Evolutionary conservation across 2,113 vertebrate genomes (phyloP), one percentile per base, ranked within the genome.

Genomic region (Ptilorrhoa leucosticta): DNA sequence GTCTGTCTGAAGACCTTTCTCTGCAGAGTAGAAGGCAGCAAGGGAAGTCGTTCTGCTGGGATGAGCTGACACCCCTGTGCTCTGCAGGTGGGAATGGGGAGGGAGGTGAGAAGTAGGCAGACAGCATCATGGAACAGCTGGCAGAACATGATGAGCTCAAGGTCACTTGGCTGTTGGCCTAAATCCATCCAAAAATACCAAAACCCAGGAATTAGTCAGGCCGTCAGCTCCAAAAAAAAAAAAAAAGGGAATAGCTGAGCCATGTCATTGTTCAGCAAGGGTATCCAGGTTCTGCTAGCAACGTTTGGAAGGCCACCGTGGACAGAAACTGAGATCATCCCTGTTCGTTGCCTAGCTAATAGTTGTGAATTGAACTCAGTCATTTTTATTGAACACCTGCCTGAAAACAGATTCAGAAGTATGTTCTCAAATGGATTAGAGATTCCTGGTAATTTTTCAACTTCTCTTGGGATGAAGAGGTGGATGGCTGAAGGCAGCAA

Each of bases 121-220:
- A 17, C 21, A 65, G 40, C 56, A 64, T 60, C 35, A 56, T 6
- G 0, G 70, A 94, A 57, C 83, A 95, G 90, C 83, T 95, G 92
- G 92, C 57, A 81, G 86, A 75, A 81, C 83, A 71, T 11, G 31
- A 24, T 64, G 76, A 94, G 82, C 90, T 93, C 94, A 95, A 95
- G 93, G 72, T 95, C 72, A 56, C 69, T 88, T 94, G 68, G 88
- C 68, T 92, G 83, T 73, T 94, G 51, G 86, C 93, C 72, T 44
- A 94, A 83, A 92, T 68, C 27, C 80, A 77, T 89, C 72, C 28
- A 73, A 81, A 80, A 91, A 68, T 58, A 51, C 39, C 10, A 35
- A 86, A 90, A 37, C 27, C 19, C 66, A 85, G 37, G 53, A 70
- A 85, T 65, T 58, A 50, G 35, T 70, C 51, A 82, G 35, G 60